Base-by-base conservation (phyloP, 1,140 invertebrate species). In the Heliconius hermathena region DNA sequence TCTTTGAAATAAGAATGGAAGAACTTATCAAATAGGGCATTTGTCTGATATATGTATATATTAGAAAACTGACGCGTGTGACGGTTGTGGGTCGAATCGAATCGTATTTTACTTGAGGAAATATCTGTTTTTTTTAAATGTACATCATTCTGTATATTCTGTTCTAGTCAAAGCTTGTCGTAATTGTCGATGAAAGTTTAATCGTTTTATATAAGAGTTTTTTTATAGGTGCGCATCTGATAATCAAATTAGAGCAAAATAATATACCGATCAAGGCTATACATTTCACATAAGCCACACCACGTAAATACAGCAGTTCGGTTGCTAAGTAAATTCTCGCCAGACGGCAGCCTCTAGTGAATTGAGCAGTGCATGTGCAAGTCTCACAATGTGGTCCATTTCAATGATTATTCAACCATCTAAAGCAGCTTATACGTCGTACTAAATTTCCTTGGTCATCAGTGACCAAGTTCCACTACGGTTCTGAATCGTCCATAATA, bases 361-460 rank as follows among this genome's bases (percentile, higher is more conserved):
- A 87, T 87, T 84, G 80, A 81, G 77, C 83, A 85, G 77, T 81
- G 85, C 82, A 87, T 84, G 77, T 89, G 85, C 88, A 87, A 85
- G 81, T 84, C 84, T 80, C 82, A 88, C 88, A 89, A 88, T 89
- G 83, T 82, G 81, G 83, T 80, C 82, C 83, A 85, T 88, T 90
- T 90, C 87, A 86, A 88, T 87, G 86, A 86, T 88, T 89, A 91
- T 88, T 90, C 86, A 85, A 87, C 84, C 86, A 81, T 83, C 84
- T 83, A 88, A 90, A 89, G 87, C 88, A 83, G 89, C 87, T 90
- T 92, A 88, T 84, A 81, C 83, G 76, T 79, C 80, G 80, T 83
- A 83, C 79, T 87, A 81, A 82, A 83, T 87, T 85, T 86, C 84
- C 85, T 84, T 86, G 77, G 82, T 81, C 81, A 86, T 81, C 82